Evolutionary conservation across 2,888 invertebrate genomes (phyloP), one percentile per base, ranked within the genome.

Genomic region (Acrocera orbiculus): DNA sequence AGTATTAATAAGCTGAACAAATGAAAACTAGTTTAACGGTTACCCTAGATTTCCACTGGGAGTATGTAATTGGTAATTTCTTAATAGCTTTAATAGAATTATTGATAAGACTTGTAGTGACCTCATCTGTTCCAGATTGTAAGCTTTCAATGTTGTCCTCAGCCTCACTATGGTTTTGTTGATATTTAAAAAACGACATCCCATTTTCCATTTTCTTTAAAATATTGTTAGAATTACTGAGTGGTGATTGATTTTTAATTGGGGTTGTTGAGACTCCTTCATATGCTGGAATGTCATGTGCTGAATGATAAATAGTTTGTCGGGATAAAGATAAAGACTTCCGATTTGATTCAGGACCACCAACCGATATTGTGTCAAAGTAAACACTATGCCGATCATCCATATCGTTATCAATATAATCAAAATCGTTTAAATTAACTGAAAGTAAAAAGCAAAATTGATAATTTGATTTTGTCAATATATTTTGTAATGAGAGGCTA

Each of bases 31-130:
- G 56, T 24, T 16, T 13, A 20, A 34, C 40, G 41, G 45, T 57
- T 69, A 69, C 68, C 69, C 66, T 65, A 63, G 64, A 61, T 62
- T 65, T 67, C 69, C 68, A 69, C 62, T 68, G 66, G 58, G 63
- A 61, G 61, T 68, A 68, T 50, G 67, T 66, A 58, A 64, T 61
- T 56, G 62, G 66, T 61, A 61, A 64, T 57, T 57, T 58, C 53
- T 58, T 58, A 56, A 57, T 52, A 49, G 49, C 49, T 51, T 50
- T 56, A 58, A 46, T 58, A 40, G 27, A 34, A 40, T 33, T 34
- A 52, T 54, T 54, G 51, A 59, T 52, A 45, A 63, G 62, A 53
- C 58, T 58, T 52, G 54, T 62, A 62, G 65, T 61, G 58, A 67
- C 65, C 65, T 67, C 66, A 53, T 63, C 56, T 46, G 41, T 35